Conservation (phyloP, 2,113 vertebrate genomes). For the Sylvietta virens region DNA sequence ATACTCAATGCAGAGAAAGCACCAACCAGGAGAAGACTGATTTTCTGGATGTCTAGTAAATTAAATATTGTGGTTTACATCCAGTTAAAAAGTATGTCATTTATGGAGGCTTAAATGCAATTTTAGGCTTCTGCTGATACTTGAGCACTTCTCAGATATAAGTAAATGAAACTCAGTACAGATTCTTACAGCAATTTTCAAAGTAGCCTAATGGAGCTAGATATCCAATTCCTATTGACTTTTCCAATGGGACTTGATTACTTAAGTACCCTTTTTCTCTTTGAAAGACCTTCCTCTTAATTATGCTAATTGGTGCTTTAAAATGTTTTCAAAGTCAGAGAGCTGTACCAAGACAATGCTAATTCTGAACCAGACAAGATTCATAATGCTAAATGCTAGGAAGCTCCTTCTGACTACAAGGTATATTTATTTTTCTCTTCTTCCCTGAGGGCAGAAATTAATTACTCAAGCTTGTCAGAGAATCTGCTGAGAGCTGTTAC, state of each 20-base stretch:
- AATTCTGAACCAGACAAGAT: neutral
- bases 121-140: neutral
- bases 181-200: neutral
- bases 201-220: neutral
- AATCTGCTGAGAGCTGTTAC: neutral
- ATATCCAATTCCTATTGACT: neutral
- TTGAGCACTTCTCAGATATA: neutral
- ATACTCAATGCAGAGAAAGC: neutral
- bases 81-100: neutral
- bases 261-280: neutral
- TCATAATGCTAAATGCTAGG: neutral
- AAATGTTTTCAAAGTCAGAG: neutral
- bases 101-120: neutral
- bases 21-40: neutral
- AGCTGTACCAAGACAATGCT: neutral
- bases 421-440: conserved; percentile 4
- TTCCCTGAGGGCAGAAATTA: neutral
- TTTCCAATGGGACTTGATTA: neutral
- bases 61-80: neutral
- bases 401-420: neutral
- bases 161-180: neutral
- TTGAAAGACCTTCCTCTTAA: neutral
- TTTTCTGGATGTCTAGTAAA: neutral
- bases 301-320: neutral
- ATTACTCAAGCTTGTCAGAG: neutral